These are phyloP conservation scores for Drosophila littoralis DNA, from an alignment of 1,140 invertebrate genomes.

Conservation along the genomic window DNA sequence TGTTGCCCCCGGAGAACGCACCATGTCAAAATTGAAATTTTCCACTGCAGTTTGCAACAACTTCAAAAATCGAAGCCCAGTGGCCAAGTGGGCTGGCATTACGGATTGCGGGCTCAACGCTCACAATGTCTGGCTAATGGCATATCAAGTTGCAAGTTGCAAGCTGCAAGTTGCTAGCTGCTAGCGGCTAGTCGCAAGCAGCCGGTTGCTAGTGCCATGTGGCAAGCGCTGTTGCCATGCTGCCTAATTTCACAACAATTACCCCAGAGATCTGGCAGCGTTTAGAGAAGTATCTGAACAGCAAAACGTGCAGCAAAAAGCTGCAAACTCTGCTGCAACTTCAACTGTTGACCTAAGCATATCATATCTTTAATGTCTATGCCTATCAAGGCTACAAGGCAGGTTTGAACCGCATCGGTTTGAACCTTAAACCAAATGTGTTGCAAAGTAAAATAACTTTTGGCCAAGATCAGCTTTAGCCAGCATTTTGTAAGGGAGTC, in stretches of 20 bases:
- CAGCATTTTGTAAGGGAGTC: too few relatives aligned
- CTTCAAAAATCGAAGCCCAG: constrained; percentile 61
- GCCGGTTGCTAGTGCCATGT: constrained; percentile 21
- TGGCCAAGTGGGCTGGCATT: constrained; percentile 46
- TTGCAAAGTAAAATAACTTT: too few relatives aligned
- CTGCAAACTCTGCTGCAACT: not conserved
- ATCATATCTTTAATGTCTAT: too few relatives aligned
- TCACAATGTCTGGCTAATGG: constrained; percentile 50
- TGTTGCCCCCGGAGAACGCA: constrained; percentile 56
- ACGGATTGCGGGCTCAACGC: constrained; percentile 8
- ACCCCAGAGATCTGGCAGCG: constrained; percentile 30
- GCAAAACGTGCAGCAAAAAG: not conserved
- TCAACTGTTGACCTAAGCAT: not conserved
- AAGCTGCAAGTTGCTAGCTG: constrained; percentile 19
- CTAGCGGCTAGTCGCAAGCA: constrained; percentile 6
- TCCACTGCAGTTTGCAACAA: constrained; percentile 67
- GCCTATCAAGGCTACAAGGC: too few relatives aligned
- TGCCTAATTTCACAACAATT: constrained; percentile 46
- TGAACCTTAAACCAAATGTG: too few relatives aligned
- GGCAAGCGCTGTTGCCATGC: constrained; percentile 20
- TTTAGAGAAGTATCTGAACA: constrained; percentile 5
- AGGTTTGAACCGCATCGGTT: too few relatives aligned
- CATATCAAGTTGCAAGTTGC: constrained; percentile 48
- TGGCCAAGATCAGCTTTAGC: too few relatives aligned
- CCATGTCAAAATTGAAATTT: constrained; percentile 74